Conservation (phyloP, 2,888 invertebrate genomes). For the Ceriagrion tenellum region DNA sequence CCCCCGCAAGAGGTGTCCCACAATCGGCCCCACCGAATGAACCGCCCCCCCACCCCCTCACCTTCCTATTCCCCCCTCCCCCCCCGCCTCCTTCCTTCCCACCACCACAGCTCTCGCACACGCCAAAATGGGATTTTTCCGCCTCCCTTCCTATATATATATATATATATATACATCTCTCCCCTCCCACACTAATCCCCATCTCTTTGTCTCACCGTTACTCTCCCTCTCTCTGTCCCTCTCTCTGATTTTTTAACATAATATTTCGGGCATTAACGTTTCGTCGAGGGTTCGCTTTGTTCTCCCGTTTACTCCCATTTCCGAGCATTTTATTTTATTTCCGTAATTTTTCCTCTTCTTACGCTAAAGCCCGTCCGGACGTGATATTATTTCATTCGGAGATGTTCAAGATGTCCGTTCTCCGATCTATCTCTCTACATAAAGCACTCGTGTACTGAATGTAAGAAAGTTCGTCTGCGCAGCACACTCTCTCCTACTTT, state of each 20-base stretch:
- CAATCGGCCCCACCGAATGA: background rate
- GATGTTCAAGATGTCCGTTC: background rate
- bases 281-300: background rate
- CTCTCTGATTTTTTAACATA: slow-evolving; percentile 8
- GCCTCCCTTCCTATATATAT: background rate
- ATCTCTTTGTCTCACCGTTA: background rate
- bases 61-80: too few species aligned
- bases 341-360: background rate
- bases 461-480: too few species aligned
- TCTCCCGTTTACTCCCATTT: background rate
- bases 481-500: too few species aligned
- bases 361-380: background rate
- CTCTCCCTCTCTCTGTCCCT: background rate
- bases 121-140: slow-evolving; percentile 8
- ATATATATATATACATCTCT: too few species aligned
- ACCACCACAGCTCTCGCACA: too few species aligned
- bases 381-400: background rate
- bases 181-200: background rate
- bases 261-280: background rate
- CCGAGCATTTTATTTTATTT: background rate
- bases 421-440: background rate
- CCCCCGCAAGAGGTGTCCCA: background rate
- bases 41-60: too few species aligned
- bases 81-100: too few species aligned
- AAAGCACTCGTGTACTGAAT: too few species aligned